Percentiles rank a stretch among this genome's conserved stretches.
Evolutionary conservation across 2,888 invertebrate genomes (phyloP).

Genomic region (Cheilosia impressa): DNA sequence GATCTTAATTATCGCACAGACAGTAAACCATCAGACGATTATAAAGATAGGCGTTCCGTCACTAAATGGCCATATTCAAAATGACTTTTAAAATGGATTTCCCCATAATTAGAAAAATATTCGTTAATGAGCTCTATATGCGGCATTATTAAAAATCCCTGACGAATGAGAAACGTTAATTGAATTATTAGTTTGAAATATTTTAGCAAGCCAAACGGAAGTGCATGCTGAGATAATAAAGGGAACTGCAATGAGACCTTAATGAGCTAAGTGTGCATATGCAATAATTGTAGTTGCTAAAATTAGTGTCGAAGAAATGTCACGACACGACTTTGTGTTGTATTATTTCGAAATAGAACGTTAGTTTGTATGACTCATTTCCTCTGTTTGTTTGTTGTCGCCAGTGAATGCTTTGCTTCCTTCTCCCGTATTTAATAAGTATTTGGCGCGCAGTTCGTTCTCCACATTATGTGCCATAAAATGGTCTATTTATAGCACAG

Average conservation of each 20-base stretch:
- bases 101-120: too few species aligned
- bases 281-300: conserved; percentile 1
- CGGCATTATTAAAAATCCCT: neutral
- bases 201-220: conserved; percentile 4
- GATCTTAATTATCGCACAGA: too few species aligned
- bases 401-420: too few species aligned
- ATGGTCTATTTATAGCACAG: too few species aligned
- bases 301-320: conserved; percentile 1
- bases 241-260: neutral
- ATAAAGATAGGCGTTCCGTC: too few species aligned
- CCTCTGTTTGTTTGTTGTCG: neutral
- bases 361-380: conserved; percentile 5
- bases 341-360: neutral
- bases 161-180: neutral
- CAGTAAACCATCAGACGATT: too few species aligned
- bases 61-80: too few species aligned
- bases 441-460: too few species aligned
- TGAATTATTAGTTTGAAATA: neutral
- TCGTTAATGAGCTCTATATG: too few species aligned
- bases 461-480: too few species aligned
- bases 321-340: conserved; percentile 1
- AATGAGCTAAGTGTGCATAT: neutral
- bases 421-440: too few species aligned
- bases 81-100: too few species aligned
- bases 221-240: neutral